Percentiles rank a stretch among this genome's conserved stretches.
These are phyloP conservation scores for Zaprionus taronus DNA, from an alignment of 1,140 invertebrate species.

Conservation along the genomic window DNA sequence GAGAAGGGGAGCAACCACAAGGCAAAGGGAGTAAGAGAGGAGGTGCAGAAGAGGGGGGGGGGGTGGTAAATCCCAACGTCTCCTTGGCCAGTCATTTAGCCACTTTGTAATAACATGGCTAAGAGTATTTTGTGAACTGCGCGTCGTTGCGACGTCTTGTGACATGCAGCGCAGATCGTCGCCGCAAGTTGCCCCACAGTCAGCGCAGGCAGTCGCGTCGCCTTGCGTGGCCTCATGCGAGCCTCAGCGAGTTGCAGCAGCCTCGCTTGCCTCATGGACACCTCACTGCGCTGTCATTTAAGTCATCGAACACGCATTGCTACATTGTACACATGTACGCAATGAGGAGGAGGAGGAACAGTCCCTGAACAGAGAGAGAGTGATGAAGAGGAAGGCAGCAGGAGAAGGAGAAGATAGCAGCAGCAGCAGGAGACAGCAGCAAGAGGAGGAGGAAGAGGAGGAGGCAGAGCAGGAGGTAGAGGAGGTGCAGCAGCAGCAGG, in stretches of 20 bases:
- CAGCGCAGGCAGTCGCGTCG: neutral
- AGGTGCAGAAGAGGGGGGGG: neutral
- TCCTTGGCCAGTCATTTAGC: conserved; percentile 62
- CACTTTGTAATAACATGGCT: conserved; percentile 79
- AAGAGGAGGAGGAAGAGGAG: neutral
- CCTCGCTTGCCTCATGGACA: neutral
- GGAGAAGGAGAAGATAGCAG: neutral
- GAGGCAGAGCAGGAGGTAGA: neutral
- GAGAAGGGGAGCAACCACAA: neutral
- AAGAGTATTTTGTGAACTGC: conserved; percentile 77
- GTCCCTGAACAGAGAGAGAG: neutral
- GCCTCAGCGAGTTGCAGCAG: no score
- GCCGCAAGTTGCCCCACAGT: neutral
- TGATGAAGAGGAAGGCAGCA: neutral
- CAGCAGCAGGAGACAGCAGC: neutral
- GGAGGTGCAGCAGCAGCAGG: neutral
- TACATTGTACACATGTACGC: conserved; percentile 70
- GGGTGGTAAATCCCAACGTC: neutral
- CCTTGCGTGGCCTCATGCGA: conserved; percentile 16
- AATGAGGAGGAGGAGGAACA: conserved; percentile 1
- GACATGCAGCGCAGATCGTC: neutral
- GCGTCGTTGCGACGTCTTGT: conserved; percentile 4
- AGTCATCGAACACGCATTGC: conserved; percentile 84
- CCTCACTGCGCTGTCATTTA: conserved; percentile 72
- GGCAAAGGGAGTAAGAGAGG: neutral